A percentile compares a stretch with the other conserved stretches of the same genome.
phyloP scores from a whole-genome alignment of 2,113 vertebrate species.

The Camelus dromedarius region DNA sequence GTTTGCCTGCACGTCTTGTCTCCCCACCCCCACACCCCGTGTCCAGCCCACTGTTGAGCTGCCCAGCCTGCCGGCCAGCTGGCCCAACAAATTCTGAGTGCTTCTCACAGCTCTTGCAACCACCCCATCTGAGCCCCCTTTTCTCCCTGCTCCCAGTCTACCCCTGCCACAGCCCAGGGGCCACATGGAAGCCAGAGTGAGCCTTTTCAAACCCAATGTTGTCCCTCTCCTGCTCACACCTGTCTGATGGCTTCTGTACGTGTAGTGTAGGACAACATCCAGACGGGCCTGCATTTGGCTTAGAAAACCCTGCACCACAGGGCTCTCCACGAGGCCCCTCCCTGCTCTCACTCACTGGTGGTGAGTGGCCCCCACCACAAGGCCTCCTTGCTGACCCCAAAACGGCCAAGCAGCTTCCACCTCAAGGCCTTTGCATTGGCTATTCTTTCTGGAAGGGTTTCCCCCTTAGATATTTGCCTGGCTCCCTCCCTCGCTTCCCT shows the following conservation, averaged over 20 bases:
- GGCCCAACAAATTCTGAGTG: not conserved
- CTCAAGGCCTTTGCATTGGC: not conserved
- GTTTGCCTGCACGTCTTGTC: not conserved
- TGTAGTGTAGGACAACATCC: not conserved
- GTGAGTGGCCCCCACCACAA: not conserved
- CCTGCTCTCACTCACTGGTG: not conserved
- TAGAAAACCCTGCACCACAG: rapidly evolving
- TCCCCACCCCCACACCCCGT: no score
- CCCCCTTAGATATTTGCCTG: not conserved
- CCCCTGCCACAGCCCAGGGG: not conserved
- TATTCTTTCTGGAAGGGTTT: not conserved
- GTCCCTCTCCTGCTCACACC: not conserved
- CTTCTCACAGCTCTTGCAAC: no score
- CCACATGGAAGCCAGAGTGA: not conserved
- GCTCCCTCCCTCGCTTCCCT: not conserved
- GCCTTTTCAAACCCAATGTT: not conserved
- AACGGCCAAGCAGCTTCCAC: not conserved
- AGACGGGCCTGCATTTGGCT: not conserved
- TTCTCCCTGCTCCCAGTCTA: not conserved
- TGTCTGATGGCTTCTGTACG: not conserved
- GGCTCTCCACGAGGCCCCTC: not conserved
- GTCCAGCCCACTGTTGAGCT: not conserved
- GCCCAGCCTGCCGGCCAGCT: not conserved
- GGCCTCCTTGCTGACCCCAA: not conserved
- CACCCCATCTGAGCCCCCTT: not conserved